Evolutionary conservation across 2,888 invertebrate genomes (phyloP).

Genomic region (Eupithecia vulgata): DNA sequence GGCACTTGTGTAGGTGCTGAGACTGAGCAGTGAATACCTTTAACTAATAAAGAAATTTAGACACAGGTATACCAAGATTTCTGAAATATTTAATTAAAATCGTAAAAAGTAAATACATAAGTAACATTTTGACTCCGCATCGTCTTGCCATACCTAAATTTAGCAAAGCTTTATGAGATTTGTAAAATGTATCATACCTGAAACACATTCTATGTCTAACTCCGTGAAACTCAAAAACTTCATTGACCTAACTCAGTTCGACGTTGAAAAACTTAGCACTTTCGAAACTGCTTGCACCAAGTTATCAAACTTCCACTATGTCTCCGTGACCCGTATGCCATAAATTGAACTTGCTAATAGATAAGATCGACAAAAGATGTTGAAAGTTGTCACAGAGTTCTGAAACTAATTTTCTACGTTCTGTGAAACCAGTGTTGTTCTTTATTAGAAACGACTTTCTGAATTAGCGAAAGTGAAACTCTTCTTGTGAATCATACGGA

Average conservation of each 20-base stretch:
- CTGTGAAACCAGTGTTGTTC: slow-evolving; percentile 20
- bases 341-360: slow-evolving; percentile 49
- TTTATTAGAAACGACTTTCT: slow-evolving; percentile 11
- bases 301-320: slow-evolving; percentile 38
- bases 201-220: not conserved
- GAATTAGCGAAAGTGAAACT: slow-evolving; percentile 4
- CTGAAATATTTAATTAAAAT: not conserved
- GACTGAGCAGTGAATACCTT: too few relatives aligned
- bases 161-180: not conserved
- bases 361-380: slow-evolving; percentile 41
- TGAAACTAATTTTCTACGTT: slow-evolving; percentile 27
- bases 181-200: not conserved
- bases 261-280: slow-evolving; percentile 35
- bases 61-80: not conserved
- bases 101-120: not conserved
- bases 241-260: slow-evolving; percentile 23
- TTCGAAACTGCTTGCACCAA: slow-evolving; percentile 35
- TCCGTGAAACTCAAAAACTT: slow-evolving; percentile 8
- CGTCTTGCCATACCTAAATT: not conserved
- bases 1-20: too few relatives aligned
- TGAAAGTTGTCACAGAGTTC: slow-evolving; percentile 45
- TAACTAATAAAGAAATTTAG: not conserved
- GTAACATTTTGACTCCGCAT: not conserved
- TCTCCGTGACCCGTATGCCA: slow-evolving; percentile 43
- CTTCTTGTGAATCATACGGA: slow-evolving; percentile 2